Evolutionary conservation across 2,888 invertebrate genomes (phyloP).

Genomic region (Papilio protenor): DNA sequence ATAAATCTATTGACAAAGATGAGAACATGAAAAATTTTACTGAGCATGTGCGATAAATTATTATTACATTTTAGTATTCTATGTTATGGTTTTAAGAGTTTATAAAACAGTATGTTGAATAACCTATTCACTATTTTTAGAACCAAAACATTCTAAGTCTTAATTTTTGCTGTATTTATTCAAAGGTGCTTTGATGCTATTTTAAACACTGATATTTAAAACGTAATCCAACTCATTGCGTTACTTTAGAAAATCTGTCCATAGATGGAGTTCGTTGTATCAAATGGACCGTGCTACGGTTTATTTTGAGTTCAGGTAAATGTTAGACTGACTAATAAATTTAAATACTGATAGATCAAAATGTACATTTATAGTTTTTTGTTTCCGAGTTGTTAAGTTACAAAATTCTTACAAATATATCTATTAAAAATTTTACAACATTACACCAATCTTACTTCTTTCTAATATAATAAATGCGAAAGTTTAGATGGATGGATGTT

Average conservation of each 20-base stretch:
- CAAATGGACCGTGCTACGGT: not conserved
- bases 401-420: not conserved
- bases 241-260: not conserved
- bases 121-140: not conserved
- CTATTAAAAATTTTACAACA: too few species aligned
- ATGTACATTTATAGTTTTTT: not conserved
- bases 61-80: constrained; percentile 23
- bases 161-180: too few species aligned
- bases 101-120: not conserved
- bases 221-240: not conserved
- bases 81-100: not conserved
- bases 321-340: not conserved
- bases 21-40: not conserved
- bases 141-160: not conserved
- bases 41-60: not conserved
- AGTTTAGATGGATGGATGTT: too few species aligned
- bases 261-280: constrained; percentile 16
- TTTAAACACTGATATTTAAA: not conserved
- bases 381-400: not conserved
- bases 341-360: not conserved
- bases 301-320: not conserved
- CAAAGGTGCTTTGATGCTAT: not conserved
- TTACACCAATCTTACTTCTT: too few species aligned
- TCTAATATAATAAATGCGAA: too few species aligned
- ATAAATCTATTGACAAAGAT: constrained; percentile 29